Conservation (phyloP, 2,888 invertebrate genomes). For the Tupiocoris notatus region DNA sequence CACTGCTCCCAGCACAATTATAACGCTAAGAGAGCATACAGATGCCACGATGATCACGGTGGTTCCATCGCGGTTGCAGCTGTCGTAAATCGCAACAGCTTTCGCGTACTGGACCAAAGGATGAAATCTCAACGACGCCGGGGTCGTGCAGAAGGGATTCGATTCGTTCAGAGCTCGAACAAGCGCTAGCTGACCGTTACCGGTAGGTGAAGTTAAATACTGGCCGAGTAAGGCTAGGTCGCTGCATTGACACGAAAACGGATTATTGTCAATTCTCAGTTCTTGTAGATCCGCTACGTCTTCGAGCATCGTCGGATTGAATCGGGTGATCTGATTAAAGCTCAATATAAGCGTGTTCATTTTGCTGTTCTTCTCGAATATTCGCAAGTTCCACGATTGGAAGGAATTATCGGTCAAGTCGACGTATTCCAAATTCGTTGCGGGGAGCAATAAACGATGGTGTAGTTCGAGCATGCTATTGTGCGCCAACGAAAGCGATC, state of each 20-base stretch:
- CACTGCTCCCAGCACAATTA: background rate
- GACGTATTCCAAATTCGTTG: conserved; percentile 57
- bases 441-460: conserved; percentile 57
- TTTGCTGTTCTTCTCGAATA: conserved; percentile 57
- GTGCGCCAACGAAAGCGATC: conserved; percentile 58
- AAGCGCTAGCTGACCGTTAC: background rate
- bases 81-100: background rate
- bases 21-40: background rate
- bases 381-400: conserved; percentile 58
- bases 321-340: conserved; percentile 60
- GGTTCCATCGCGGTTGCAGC: background rate
- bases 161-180: background rate
- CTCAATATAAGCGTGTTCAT: conserved; percentile 56
- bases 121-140: background rate
- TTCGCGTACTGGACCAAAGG: background rate
- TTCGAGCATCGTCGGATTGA: conserved; percentile 60
- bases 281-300: conserved; percentile 58
- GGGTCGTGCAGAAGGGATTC: background rate
- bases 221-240: conserved; percentile 51
- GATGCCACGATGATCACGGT: background rate
- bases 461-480: conserved; percentile 59
- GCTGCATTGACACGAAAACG: conserved; percentile 59
- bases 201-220: background rate
- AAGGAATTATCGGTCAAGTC: conserved; percentile 60
- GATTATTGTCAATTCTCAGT: conserved; percentile 59